Evolutionary conservation across 53 echinoderm and acorn worm species (phyloP).

Genomic region (Paracentrotus lividus): DNA sequence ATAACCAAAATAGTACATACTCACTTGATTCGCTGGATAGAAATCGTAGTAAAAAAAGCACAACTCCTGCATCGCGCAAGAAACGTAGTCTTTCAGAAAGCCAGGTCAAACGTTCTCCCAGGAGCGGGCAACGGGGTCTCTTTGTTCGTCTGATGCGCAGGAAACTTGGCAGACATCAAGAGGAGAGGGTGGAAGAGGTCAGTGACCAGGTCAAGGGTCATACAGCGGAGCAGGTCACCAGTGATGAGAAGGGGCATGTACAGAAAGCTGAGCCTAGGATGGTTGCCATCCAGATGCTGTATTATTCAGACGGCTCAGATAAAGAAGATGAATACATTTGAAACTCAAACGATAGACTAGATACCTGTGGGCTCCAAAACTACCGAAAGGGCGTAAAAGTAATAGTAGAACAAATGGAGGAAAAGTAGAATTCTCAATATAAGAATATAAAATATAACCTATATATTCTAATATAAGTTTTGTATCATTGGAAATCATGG

Average conservation of each 20-base stretch:
- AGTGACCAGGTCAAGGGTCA: background rate
- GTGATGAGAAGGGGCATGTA: background rate
- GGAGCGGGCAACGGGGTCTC: conserved; percentile 12
- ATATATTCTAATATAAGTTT: too few species aligned
- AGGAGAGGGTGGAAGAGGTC: conserved; percentile 35
- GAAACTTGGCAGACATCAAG: conserved; percentile 43
- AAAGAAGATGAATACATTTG: conserved; percentile 26
- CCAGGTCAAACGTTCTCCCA: conserved; percentile 35
- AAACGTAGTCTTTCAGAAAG: conserved; percentile 57
- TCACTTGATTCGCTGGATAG: conserved; percentile 25
- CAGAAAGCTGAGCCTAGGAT: conserved; percentile 38
- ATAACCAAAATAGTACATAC: conserved; percentile 22
- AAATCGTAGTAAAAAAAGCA: background rate
- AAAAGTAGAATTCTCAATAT: too few species aligned
- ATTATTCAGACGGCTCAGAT: conserved; percentile 50
- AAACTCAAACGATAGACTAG: background rate
- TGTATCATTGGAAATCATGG: too few species aligned
- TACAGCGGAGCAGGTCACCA: background rate
- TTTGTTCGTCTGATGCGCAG: conserved; percentile 31
- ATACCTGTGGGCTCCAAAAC: too few species aligned
- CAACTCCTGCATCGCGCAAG: background rate
- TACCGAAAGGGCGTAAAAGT: too few species aligned
- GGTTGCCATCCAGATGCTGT: conserved; percentile 65
- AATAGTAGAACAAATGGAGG: too few species aligned
- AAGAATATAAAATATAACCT: too few species aligned